phyloP scores from a whole-genome alignment of 2,888 invertebrate genomes.

The Ischnus inquisitorius region DNA sequence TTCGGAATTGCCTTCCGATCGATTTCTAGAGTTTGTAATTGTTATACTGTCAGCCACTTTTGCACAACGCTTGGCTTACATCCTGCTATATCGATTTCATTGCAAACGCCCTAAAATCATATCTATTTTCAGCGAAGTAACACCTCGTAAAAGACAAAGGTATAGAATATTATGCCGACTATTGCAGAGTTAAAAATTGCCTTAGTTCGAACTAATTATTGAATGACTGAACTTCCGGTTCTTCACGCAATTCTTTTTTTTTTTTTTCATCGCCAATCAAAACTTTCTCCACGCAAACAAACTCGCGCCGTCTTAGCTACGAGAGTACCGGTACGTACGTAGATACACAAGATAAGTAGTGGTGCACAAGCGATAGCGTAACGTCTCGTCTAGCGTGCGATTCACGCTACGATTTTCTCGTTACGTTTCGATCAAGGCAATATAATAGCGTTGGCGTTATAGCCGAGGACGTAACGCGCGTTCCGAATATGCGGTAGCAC shows the following conservation, averaged over 20 bases:
- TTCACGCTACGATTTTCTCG: constrained; percentile 49
- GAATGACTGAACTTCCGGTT: not conserved
- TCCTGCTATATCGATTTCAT: not conserved
- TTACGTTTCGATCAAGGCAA: constrained; percentile 50
- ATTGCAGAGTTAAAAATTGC: not conserved
- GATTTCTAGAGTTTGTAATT: not conserved
- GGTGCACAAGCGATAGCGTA: constrained; percentile 33
- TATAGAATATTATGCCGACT: not conserved
- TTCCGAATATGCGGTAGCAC: constrained; percentile 3
- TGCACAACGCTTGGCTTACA: not conserved
- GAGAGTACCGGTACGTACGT: constrained; percentile 7
- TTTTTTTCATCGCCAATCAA: constrained; percentile 4
- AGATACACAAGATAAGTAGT: constrained; percentile 21
- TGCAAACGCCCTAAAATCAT: not conserved
- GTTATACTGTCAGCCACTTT: not conserved
- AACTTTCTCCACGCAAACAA: not conserved
- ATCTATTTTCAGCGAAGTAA: not conserved
- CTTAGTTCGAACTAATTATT: not conserved
- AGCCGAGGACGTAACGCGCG: constrained; percentile 10
- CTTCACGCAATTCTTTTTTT: not conserved
- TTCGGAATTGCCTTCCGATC: not conserved
- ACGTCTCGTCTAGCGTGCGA: constrained; percentile 21
- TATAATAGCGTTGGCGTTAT: constrained; percentile 3
- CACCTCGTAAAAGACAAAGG: not conserved
- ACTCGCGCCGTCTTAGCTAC: not conserved